These are phyloP conservation scores for Metopia argyrocephala DNA, from an alignment of 2,888 invertebrate species.

Conservation along the genomic window DNA sequence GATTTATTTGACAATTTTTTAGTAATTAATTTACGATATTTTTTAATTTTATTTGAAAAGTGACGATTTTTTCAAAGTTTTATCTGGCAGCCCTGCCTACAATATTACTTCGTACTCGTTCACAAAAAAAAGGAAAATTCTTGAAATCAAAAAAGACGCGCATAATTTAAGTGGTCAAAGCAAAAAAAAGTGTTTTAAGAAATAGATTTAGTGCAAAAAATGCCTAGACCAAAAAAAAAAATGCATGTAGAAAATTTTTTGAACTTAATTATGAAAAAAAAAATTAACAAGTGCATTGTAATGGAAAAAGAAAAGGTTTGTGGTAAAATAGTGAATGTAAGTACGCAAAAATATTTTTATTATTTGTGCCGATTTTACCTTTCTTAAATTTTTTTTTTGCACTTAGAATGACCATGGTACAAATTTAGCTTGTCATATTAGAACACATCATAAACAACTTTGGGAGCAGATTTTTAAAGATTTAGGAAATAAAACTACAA, in stretches of 20 bases:
- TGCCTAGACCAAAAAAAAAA: no score
- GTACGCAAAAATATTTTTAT: not conserved
- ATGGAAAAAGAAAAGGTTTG: not conserved
- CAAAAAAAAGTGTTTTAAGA: no score
- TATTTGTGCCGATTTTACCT: not conserved
- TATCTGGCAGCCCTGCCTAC: no score
- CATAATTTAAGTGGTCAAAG: no score
- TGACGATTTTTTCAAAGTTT: no score
- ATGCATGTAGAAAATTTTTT: not conserved
- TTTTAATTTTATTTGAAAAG: no score
- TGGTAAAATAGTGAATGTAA: not conserved
- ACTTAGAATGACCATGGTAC: constrained; percentile 13
- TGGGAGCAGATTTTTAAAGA: not conserved
- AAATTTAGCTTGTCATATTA: constrained; percentile 6
- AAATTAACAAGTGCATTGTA: not conserved
- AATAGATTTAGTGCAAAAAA: not conserved
- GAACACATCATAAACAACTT: constrained; percentile 1
- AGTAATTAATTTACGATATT: no score
- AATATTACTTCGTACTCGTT: no score
- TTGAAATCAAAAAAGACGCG: no score
- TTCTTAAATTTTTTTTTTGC: not conserved
- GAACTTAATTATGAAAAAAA: not conserved
- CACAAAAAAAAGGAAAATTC: no score
- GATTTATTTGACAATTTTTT: no score
- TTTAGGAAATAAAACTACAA: not conserved